A percentile compares a stretch with the other conserved stretches of the same genome.
Evolutionary conservation across 2,113 vertebrate genomes (phyloP).

Genomic region (Antechinus flavipes): DNA sequence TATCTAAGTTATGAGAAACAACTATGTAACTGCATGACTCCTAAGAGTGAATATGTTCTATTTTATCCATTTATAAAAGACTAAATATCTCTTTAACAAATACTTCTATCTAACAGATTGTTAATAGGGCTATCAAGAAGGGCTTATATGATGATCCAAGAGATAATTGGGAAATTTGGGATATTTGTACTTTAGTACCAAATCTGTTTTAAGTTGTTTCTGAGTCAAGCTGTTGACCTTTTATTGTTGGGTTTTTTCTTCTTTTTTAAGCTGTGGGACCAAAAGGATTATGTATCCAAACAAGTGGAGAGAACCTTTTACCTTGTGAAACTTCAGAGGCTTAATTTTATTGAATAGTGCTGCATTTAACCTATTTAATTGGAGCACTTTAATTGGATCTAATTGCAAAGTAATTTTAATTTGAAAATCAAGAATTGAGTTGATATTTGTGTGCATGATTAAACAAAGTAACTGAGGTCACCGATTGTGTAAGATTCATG

Average conservation of each 20-base stretch:
- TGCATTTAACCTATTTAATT: constrained; percentile 76
- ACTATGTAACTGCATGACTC: neutral
- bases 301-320: constrained; percentile 69
- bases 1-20: constrained; percentile 42
- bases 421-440: constrained; percentile 66
- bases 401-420: constrained; percentile 80
- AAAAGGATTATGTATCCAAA: constrained; percentile 74
- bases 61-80: constrained; percentile 26
- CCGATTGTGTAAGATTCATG: constrained; percentile 74
- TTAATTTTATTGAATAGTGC: constrained; percentile 59
- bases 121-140: constrained; percentile 61
- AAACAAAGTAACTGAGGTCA: constrained; percentile 74
- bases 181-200: constrained; percentile 47
- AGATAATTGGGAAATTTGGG: constrained; percentile 62
- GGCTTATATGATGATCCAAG: constrained; percentile 41
- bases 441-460: constrained; percentile 69
- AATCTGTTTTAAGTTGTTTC: constrained; percentile 51
- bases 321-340: constrained; percentile 51
- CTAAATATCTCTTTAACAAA: constrained; percentile 48
- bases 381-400: constrained; percentile 67
- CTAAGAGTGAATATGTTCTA: neutral
- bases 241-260: constrained; percentile 56
- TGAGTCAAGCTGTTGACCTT: constrained; percentile 60
- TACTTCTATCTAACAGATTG: neutral
- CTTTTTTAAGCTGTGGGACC: constrained; percentile 56